These are phyloP conservation scores for Urocitellus parryii DNA, from an alignment of 2,113 vertebrate species.

Conservation along the genomic window DNA sequence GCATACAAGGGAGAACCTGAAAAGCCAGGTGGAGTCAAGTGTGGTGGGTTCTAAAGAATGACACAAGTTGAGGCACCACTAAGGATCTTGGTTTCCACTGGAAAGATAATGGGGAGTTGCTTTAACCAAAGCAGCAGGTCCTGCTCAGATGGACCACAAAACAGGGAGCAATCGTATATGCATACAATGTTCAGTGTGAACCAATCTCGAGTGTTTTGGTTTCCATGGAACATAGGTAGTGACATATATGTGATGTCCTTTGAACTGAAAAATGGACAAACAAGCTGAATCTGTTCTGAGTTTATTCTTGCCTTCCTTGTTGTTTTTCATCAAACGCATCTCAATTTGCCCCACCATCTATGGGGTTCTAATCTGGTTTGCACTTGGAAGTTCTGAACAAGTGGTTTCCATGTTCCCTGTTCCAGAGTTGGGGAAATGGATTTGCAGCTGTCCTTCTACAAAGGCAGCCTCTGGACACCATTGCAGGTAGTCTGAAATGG, in stretches of 20 bases:
- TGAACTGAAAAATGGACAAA: conserved; percentile 14
- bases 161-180: background rate
- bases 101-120: background rate
- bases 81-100: background rate
- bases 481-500: background rate
- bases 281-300: background rate
- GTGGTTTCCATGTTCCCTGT: background rate
- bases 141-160: background rate
- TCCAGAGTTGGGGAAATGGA: background rate
- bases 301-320: background rate
- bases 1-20: background rate
- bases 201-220: background rate
- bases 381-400: background rate
- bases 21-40: background rate
- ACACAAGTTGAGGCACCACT: background rate
- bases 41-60: background rate
- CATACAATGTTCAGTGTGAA: background rate
- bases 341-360: background rate
- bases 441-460: background rate
- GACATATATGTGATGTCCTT: background rate
- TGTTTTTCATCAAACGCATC: background rate
- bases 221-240: background rate
- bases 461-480: background rate
- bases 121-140: background rate
- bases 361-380: background rate